phyloP scores from a whole-genome alignment of 2,888 invertebrate genomes.

The Drosophila phalerata region DNA sequence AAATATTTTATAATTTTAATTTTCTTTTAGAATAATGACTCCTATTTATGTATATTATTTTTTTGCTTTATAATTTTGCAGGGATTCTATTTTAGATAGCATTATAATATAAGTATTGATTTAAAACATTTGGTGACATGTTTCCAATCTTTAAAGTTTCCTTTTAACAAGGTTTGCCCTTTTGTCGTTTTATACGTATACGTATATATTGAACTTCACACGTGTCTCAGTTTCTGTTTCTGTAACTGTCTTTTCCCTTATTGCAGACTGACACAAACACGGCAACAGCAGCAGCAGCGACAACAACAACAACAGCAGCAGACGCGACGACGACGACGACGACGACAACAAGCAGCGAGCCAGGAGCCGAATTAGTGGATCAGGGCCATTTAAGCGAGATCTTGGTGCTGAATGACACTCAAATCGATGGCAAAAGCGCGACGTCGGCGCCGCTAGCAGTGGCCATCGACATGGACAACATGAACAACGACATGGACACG shows the following conservation, averaged over 20 bases:
- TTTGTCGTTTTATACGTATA: conserved; percentile 2
- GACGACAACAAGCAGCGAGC: conserved; percentile 35
- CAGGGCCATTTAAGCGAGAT: conserved; percentile 75
- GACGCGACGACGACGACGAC: conserved; percentile 24
- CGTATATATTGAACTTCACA: conserved; percentile 59
- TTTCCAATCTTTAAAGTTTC: not conserved
- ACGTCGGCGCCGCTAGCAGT: conserved; percentile 61
- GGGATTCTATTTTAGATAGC: not conserved
- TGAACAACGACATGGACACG: conserved; percentile 54
- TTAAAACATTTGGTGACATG: not conserved
- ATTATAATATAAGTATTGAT: not conserved
- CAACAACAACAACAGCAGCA: conserved; percentile 18
- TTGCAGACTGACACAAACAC: conserved; percentile 69
- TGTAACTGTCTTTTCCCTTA: conserved; percentile 37
- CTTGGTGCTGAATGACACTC: conserved; percentile 81
- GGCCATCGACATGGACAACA: conserved; percentile 65
- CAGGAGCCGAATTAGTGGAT: conserved; percentile 67
- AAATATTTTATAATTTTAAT: no score
- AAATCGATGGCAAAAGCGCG: conserved; percentile 69
- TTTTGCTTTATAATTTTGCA: not conserved
- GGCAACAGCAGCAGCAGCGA: conserved; percentile 40
- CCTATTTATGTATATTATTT: not conserved
- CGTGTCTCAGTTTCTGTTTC: conserved; percentile 59
- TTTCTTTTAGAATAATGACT: not conserved
- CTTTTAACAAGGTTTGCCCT: not conserved